Evolutionary conservation across 2,113 vertebrate species (phyloP).

Genomic region (Oreotrochilus melanogaster): DNA sequence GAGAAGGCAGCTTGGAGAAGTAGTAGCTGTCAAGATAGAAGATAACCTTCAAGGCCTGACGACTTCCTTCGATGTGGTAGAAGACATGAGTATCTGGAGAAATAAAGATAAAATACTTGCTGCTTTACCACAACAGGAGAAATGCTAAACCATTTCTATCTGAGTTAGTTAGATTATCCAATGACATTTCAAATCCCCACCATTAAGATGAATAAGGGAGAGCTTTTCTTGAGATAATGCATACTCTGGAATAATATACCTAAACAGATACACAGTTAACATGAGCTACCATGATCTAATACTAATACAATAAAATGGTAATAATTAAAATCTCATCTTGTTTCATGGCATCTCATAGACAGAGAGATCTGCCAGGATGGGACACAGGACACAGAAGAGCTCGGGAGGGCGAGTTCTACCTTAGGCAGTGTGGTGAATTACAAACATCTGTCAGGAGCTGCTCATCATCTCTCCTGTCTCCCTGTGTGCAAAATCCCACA

Average conservation of each 20-base stretch:
- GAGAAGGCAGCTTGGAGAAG: slow-evolving; percentile 93
- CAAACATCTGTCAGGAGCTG: background rate
- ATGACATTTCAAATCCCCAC: background rate
- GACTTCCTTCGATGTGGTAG: slow-evolving; percentile 94
- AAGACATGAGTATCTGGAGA: slow-evolving; percentile 88
- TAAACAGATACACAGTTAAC: background rate
- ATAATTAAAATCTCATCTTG: background rate
- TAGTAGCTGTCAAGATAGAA: slow-evolving; percentile 94
- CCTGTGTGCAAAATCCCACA: background rate
- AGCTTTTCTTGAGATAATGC: background rate
- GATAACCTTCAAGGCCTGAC: slow-evolving; percentile 91
- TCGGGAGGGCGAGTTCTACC: background rate
- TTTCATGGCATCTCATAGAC: background rate
- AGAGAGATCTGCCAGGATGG: background rate
- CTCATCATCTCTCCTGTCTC: background rate
- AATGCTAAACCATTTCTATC: background rate
- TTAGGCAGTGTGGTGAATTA: background rate
- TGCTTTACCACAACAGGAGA: slow-evolving; percentile 1
- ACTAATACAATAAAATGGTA: background rate
- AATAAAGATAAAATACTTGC: slow-evolving; percentile 44
- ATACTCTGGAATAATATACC: background rate
- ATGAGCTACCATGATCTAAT: background rate
- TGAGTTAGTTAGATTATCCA: background rate
- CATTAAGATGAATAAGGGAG: background rate
- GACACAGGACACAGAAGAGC: background rate